Evolutionary conservation across 2,113 vertebrate species (phyloP).

Genomic region (Maccullochella peelii): DNA sequence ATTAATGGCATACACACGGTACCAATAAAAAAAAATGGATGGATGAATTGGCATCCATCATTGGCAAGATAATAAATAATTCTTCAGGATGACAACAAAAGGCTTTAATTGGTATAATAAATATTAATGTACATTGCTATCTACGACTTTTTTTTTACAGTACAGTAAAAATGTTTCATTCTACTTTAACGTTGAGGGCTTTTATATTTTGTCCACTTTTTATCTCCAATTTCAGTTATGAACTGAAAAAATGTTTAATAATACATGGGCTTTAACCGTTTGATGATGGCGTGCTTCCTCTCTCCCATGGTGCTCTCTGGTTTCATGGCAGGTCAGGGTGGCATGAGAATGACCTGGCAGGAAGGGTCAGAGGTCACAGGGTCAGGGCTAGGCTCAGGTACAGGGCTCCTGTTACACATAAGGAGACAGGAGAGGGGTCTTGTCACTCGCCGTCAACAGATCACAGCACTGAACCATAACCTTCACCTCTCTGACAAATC

Average conservation of each 20-base stretch:
- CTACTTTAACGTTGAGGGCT: no score
- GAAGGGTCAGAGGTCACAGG: constrained; percentile 82
- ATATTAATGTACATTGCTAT: not conserved
- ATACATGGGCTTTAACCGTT: constrained; percentile 39
- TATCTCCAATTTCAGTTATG: constrained; percentile 14
- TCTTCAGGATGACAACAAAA: not conserved
- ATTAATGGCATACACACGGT: not conserved
- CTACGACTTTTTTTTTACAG: no score
- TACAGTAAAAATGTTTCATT: no score
- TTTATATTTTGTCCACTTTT: not conserved
- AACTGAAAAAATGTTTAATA: not conserved
- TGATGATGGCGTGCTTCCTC: constrained; percentile 60
- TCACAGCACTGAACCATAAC: constrained; percentile 77
- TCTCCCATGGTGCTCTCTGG: constrained; percentile 75
- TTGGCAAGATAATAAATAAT: not conserved
- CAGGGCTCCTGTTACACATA: constrained; percentile 82
- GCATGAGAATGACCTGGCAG: constrained; percentile 85
- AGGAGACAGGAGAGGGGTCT: constrained; percentile 78
- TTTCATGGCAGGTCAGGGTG: constrained; percentile 87
- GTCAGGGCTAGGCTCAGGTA: constrained; percentile 81
- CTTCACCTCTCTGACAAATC: constrained; percentile 71
- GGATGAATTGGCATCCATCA: not conserved
- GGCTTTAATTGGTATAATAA: not conserved
- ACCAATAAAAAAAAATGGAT: not conserved
- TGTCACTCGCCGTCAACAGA: constrained; percentile 86